phyloP scores from a whole-genome alignment of 2,888 invertebrate species.

The Lithophane leautieri region DNA sequence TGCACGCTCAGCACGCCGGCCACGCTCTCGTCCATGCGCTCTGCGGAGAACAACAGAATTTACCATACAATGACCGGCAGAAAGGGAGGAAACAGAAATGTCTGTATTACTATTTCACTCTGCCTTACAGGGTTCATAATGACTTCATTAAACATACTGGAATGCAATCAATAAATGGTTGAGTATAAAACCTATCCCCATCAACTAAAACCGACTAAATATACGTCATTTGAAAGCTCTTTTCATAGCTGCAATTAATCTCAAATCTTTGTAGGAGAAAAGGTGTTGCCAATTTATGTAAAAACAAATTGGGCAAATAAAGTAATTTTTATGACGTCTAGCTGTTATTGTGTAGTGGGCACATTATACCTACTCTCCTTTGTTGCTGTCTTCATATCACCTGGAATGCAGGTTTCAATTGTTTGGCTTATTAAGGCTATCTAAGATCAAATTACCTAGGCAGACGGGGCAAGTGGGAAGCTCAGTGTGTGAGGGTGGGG shows the following conservation, averaged over 20 bases:
- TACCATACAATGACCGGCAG: not conserved
- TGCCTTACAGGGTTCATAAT: not conserved
- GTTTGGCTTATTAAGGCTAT: not conserved
- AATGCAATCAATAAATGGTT: too few relatives aligned
- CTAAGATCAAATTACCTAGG: conserved; percentile 85
- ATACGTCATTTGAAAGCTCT: not conserved
- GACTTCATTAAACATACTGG: not conserved
- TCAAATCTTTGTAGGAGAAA: not conserved
- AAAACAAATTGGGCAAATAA: not conserved
- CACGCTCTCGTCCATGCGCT: conserved; percentile 99
- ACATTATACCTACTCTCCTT: not conserved
- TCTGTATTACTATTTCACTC: not conserved
- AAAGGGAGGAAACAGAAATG: not conserved
- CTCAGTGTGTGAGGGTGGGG: conserved; percentile 96
- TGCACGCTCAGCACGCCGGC: conserved; percentile 99
- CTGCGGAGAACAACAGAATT: conserved; percentile 77
- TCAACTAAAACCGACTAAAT: not conserved
- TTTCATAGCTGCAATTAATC: not conserved
- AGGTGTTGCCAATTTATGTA: not conserved
- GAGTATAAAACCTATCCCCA: not conserved
- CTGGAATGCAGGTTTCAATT: not conserved
- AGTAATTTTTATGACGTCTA: not conserved
- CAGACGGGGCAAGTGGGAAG: conserved; percentile 99
- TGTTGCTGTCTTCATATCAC: not conserved
- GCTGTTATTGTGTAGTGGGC: not conserved